phyloP scores from a whole-genome alignment of 30 jellyfish, hydroid and myxozoan genomes.

The Hydractinia echinata region DNA sequence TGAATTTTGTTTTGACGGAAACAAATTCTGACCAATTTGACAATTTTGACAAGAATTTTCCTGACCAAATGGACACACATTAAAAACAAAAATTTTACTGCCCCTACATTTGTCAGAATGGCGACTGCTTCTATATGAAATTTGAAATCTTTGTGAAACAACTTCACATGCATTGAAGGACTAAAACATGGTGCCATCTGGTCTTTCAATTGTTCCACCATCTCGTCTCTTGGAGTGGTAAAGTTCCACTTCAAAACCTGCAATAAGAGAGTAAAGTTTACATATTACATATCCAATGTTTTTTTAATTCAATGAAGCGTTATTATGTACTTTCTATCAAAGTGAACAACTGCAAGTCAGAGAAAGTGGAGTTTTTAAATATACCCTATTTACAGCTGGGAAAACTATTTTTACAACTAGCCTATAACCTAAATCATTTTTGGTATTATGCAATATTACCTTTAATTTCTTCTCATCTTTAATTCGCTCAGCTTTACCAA shows the following conservation, averaged over 20 bases:
- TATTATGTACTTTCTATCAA: no score
- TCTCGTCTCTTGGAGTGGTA: slow-evolving; percentile 84
- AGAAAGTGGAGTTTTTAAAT: no score
- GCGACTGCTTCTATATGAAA: slow-evolving; percentile 76
- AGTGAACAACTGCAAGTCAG: no score
- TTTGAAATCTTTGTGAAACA: slow-evolving; percentile 80
- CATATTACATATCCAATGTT: neutral
- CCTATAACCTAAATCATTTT: no score
- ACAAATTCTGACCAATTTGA: no score
- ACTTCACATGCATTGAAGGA: slow-evolving; percentile 60
- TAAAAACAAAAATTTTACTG: neutral
- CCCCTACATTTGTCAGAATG: slow-evolving; percentile 39
- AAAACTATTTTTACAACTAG: no score
- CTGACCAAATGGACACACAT: no score
- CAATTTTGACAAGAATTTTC: no score
- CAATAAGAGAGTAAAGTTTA: neutral
- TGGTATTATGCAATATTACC: slow-evolving; percentile 18
- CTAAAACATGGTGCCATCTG: slow-evolving; percentile 94
- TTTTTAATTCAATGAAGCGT: no score
- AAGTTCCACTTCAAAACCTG: slow-evolving; percentile 89
- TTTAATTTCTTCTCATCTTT: slow-evolving; percentile 75
- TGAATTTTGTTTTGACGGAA: no score
- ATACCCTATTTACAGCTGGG: no score
- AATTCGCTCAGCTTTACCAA: slow-evolving; percentile 76
- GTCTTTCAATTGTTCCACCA: slow-evolving; percentile 81